Evolutionary conservation across 64 coral and sea anemone genomes (phyloP).

Genomic region (Catalaphyllia jardinei): DNA sequence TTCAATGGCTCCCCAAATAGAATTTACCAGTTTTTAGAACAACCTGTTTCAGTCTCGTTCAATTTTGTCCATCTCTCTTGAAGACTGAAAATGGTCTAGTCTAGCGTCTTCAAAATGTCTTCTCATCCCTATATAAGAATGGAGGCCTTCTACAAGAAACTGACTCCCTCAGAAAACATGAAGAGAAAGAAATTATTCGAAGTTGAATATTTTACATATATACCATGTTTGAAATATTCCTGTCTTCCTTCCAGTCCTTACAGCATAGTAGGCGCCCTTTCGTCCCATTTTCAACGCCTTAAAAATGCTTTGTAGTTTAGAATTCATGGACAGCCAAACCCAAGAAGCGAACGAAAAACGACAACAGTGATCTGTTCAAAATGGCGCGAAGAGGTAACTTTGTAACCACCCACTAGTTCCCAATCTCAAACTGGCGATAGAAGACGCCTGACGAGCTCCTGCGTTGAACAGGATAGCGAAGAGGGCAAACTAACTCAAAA

Average conservation of each 20-base stretch:
- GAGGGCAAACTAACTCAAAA: too few species aligned
- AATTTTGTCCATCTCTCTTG: too few species aligned
- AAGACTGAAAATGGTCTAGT: too few species aligned
- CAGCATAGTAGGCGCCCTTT: conserved; percentile 76
- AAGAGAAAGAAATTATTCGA: too few species aligned
- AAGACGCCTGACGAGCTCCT: not conserved
- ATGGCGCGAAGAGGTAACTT: not conserved
- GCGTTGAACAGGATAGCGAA: not conserved
- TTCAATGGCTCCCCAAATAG: too few species aligned
- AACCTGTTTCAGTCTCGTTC: too few species aligned
- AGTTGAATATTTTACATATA: too few species aligned
- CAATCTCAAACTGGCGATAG: not conserved
- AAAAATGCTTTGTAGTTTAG: conserved; percentile 16
- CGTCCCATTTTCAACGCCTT: conserved; percentile 34
- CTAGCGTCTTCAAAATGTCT: too few species aligned
- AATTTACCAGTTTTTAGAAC: too few species aligned
- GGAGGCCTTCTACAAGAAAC: too few species aligned
- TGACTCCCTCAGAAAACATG: too few species aligned
- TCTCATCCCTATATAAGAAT: too few species aligned
- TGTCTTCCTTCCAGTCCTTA: conserved; percentile 70
- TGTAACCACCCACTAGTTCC: not conserved
- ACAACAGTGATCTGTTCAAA: not conserved
- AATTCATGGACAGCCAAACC: not conserved
- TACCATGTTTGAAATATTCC: conserved; percentile 94
- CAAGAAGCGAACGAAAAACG: not conserved